A percentile compares a stretch with the other conserved stretches of the same genome.
Conservation (phyloP, 1,140 invertebrate species). For the Aphaenogaster ashmeadi region DNA sequence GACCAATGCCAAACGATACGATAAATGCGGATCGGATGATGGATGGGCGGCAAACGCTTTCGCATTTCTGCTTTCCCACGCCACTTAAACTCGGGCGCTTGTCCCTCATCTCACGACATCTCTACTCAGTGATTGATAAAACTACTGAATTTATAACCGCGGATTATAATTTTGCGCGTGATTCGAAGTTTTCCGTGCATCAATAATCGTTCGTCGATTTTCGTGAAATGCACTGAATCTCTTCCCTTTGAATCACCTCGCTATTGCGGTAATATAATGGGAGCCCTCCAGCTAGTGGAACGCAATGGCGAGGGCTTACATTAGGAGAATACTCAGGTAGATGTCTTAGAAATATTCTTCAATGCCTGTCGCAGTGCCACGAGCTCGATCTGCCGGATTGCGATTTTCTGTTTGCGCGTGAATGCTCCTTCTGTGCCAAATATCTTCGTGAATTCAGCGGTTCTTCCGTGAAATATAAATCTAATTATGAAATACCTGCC, state of each 20-base stretch:
- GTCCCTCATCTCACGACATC: conserved; percentile 56
- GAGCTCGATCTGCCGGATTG: neutral
- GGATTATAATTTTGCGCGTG: conserved; percentile 45
- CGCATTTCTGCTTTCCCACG: conserved; percentile 75
- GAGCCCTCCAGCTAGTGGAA: neutral
- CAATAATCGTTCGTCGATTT: conserved; percentile 58
- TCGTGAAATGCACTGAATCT: conserved; percentile 6
- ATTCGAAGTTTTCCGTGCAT: neutral
- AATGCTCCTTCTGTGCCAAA: neutral
- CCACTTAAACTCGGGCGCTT: conserved; percentile 71
- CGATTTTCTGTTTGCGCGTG: neutral
- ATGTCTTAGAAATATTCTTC: conserved; percentile 22
- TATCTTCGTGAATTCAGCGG: neutral
- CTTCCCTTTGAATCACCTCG: neutral
- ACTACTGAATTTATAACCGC: conserved; percentile 39
- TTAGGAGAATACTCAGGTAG: conserved; percentile 22
- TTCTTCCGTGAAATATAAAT: neutral
- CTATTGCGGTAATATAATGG: conserved; percentile 9
- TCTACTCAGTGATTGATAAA: conserved; percentile 70
- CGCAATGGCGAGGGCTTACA: conserved; percentile 22
- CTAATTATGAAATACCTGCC: neutral
- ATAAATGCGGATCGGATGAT: conserved; percentile 77
- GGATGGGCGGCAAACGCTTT: conserved; percentile 72
- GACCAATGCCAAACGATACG: conserved; percentile 74
- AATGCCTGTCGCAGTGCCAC: neutral